Base-by-base conservation (phyloP, 2,113 vertebrate species). In the Cephalopholis sonnerati region DNA sequence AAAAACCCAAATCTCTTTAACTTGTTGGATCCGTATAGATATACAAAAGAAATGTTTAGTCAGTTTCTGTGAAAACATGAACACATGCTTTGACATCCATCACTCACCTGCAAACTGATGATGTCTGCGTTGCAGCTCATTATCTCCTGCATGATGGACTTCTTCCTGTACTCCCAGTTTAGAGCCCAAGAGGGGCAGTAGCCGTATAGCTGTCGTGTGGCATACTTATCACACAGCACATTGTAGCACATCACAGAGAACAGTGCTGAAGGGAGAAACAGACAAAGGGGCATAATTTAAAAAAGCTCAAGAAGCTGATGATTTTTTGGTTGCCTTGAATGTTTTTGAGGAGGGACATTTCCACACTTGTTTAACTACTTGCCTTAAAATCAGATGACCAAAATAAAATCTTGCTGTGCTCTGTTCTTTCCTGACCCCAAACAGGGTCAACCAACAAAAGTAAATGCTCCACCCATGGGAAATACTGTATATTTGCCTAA, bases 211-310 rank as follows among this genome's bases (percentile, higher is more conserved):
- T 99, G 98, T 83, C 98, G 96, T 59, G 98, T 99, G 89, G 98
- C 98, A 0, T 99, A 99, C 88, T 99, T 99, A 92, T 99, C 98
- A 94, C 98, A 99, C 67, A 99, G 96, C 59, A 99, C 98, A 53
- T 99, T 99, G 96, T 99, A 99, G 95, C 98, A 99, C 98, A 99
- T 99, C 91, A 99, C 98, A 81, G 98, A 99, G 91, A 99, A 99
- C 91, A 99, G 96, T 53, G 97, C 98, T 99, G 94, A 58, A 27
- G 63, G 39, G 36, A 51, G 50, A 74, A 79, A 83, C 27, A 67
- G 3, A 81, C 8, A 85, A 18, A 59, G 5, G 13, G n/a, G 2
- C 27, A 74, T 8, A n/a, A 53, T 5, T 82, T 51, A 54, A 13
- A 85, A 75, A 51, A 18, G 2, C 5, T 53, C 4, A 25, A n/a